Percentiles rank a stretch among this genome's conserved stretches.
Evolutionary conservation across 2,888 invertebrate genomes (phyloP).

Genomic region (Dugesia japonica): DNA sequence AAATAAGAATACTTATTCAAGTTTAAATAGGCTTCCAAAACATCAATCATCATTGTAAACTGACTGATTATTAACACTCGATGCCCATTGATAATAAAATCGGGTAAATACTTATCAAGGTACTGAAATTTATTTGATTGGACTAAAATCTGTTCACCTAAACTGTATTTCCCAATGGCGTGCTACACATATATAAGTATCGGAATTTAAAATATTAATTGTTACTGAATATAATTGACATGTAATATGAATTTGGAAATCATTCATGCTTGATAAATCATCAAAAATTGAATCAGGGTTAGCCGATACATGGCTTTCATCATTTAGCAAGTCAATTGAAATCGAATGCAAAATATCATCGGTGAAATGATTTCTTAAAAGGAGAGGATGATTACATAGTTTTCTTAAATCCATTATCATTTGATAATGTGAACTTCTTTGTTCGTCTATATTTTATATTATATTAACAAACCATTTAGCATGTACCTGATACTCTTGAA

Average conservation of each 20-base stretch:
- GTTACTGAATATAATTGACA: constrained; percentile 57
- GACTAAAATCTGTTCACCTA: constrained; percentile 54
- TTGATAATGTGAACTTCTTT: constrained; percentile 39
- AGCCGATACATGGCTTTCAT: constrained; percentile 47
- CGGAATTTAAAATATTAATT: no score
- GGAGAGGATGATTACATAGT: constrained; percentile 75
- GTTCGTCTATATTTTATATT: not conserved
- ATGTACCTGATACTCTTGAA: constrained; percentile 47
- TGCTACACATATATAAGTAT: no score
- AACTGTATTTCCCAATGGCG: constrained; percentile 48
- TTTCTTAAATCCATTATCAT: constrained; percentile 86
- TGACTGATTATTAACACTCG: constrained; percentile 83
- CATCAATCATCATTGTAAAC: constrained; percentile 82
- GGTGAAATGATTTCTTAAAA: constrained; percentile 58
- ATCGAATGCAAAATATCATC: constrained; percentile 56
- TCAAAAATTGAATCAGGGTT: constrained; percentile 56
- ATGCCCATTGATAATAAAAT: constrained; percentile 53
- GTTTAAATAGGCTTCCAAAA: constrained; percentile 71
- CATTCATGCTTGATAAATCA: constrained; percentile 70
- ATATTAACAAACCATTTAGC: no score
- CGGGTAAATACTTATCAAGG: constrained; percentile 62
- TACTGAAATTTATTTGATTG: constrained; percentile 68
- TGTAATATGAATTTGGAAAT: constrained; percentile 72
- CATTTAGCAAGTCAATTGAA: constrained; percentile 51
- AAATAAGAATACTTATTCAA: constrained; percentile 59